phyloP scores from a whole-genome alignment of 1,140 invertebrate species.

The honey bee (Apis mellifera) region Amel_HAv3.1 CM009946.2:2980501-2981000 shows the following conservation, averaged over 20 bases:
- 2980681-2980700: neutral
- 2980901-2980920: slow-evolving; percentile 66
- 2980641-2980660: neutral
- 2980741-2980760: neutral
- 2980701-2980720: neutral
- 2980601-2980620: no score
- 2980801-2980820: slow-evolving; percentile 22
- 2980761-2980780: slow-evolving; percentile 19
- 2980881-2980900: slow-evolving; percentile 74
- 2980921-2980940: slow-evolving; percentile 58
- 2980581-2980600: neutral
- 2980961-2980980: slow-evolving; percentile 32
- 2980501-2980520: no score
- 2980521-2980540: no score
- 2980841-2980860: slow-evolving; percentile 73
- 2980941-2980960: slow-evolving; percentile 32
- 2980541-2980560: no score
- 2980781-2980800: slow-evolving; percentile 19
- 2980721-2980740: neutral
- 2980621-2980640: no score
- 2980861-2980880: slow-evolving; percentile 73
- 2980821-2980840: slow-evolving; percentile 52
- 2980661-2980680: neutral
- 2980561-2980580: neutral
- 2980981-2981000: neutral